phyloP scores from a whole-genome alignment of 2,797 vertebrate genomes.

The Pterois miles region DNA sequence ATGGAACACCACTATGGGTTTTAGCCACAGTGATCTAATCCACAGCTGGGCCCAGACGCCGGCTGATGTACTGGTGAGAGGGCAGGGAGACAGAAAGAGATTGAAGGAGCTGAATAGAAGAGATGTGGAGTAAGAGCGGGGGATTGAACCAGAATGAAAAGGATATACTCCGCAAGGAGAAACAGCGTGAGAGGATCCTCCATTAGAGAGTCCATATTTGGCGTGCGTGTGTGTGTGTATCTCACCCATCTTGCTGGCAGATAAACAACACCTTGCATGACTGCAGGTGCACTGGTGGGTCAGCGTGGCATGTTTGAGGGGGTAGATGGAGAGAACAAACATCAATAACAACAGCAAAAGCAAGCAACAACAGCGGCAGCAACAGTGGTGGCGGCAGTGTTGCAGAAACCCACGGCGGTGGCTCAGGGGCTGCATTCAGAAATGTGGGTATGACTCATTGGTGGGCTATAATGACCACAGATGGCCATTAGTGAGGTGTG shows the following conservation, averaged over 20 bases:
- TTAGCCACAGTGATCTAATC: slow-evolving; percentile 71
- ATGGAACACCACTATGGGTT: slow-evolving; percentile 70
- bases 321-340: slow-evolving; percentile 64
- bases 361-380: slow-evolving; percentile 20
- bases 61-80: slow-evolving; percentile 59
- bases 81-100: slow-evolving; percentile 54
- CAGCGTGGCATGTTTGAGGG: slow-evolving; percentile 56
- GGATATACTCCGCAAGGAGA: slow-evolving; percentile 61
- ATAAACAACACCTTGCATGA: slow-evolving; percentile 68
- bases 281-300: slow-evolving; percentile 60
- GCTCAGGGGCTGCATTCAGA: slow-evolving; percentile 47
- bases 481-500: slow-evolving; percentile 78
- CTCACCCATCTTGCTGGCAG: slow-evolving; percentile 52
- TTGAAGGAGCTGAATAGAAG: slow-evolving; percentile 63
- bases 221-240: slow-evolving; percentile 32
- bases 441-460: slow-evolving; percentile 72
- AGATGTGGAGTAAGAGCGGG: slow-evolving; percentile 49
- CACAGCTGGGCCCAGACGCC: slow-evolving; percentile 56
- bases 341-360: slow-evolving; percentile 65
- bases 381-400: background rate
- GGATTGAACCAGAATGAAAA: slow-evolving; percentile 74
- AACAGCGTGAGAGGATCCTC: slow-evolving; percentile 63
- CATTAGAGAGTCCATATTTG: slow-evolving; percentile 63
- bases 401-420: slow-evolving; percentile 35
- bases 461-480: slow-evolving; percentile 77